These are phyloP conservation scores for Lamellibrachia columna DNA, from an alignment of 2,888 invertebrate genomes.

Conservation along the genomic window DNA sequence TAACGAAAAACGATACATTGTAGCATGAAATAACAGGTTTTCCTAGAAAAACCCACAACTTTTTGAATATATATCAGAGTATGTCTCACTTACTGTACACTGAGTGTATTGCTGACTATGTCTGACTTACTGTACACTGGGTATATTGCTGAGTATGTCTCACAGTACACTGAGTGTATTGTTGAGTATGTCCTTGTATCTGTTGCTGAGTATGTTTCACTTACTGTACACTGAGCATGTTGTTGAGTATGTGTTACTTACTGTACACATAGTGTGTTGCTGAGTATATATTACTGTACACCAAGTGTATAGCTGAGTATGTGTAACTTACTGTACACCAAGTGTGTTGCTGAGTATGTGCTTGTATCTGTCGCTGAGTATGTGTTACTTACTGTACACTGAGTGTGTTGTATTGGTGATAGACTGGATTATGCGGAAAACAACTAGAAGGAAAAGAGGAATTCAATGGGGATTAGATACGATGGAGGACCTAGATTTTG, in stretches of 20 bases:
- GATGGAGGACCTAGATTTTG: no score
- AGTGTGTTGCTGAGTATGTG: not conserved
- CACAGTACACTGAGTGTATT: slow-evolving; percentile 71
- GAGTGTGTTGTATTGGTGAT: slow-evolving; percentile 72
- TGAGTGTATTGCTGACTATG: not conserved
- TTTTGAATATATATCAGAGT: slow-evolving; percentile 70
- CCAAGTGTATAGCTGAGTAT: not conserved
- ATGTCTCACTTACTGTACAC: slow-evolving; percentile 72
- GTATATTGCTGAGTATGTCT: slow-evolving; percentile 71
- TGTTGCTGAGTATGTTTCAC: slow-evolving; percentile 44
- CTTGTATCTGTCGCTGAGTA: no score
- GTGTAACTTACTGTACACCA: slow-evolving; percentile 69
- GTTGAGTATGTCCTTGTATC: not conserved
- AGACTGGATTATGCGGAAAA: no score
- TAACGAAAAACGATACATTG: no score
- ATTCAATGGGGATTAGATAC: no score
- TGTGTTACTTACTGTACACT: slow-evolving; percentile 53
- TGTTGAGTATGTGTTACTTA: slow-evolving; percentile 64
- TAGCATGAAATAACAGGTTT: no score
- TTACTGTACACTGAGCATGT: slow-evolving; percentile 73
- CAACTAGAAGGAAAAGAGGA: no score
- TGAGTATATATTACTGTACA: slow-evolving; percentile 53
- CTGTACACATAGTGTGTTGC: slow-evolving; percentile 72
- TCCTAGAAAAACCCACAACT: no score
- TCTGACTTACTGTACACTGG: slow-evolving; percentile 71